These are phyloP conservation scores for Gari tellinella DNA, from an alignment of 2,888 invertebrate species.

Conservation along the genomic window DNA sequence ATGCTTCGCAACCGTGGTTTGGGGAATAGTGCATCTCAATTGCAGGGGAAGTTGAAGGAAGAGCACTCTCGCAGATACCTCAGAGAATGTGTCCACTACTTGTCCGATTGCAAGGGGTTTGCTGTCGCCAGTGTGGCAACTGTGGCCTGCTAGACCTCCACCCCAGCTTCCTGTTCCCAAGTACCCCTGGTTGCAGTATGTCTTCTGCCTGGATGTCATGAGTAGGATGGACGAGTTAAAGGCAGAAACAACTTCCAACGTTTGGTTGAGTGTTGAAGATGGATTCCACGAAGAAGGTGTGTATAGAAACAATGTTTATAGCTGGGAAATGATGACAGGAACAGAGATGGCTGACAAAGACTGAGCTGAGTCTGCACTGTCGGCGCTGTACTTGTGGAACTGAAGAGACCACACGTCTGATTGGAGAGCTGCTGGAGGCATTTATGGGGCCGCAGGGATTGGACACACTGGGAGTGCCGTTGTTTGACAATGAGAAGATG, in stretches of 20 bases:
- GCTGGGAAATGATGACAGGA: slow-evolving; percentile 23
- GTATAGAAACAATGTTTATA: slow-evolving; percentile 8
- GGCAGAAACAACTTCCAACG: slow-evolving; percentile 45
- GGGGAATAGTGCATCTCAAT: no score
- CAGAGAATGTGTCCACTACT: no score
- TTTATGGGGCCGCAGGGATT: slow-evolving; percentile 40
- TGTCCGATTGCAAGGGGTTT: no score
- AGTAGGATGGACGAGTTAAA: slow-evolving; percentile 44
- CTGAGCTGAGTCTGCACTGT: slow-evolving; percentile 60
- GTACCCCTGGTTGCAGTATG: slow-evolving; percentile 59
- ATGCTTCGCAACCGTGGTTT: no score
- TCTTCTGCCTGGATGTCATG: slow-evolving; percentile 55
- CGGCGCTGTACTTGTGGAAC: slow-evolving; percentile 46
- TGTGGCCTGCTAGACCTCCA: no score
- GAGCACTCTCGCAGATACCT: no score
- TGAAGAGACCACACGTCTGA: slow-evolving; percentile 43
- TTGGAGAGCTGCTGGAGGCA: slow-evolving; percentile 39
- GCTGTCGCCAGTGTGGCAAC: no score
- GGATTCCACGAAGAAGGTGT: slow-evolving; percentile 66
- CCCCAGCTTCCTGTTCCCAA: no score
- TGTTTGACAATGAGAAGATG: slow-evolving; percentile 49
- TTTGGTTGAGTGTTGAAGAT: slow-evolving; percentile 61
- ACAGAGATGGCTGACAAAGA: slow-evolving; percentile 9
- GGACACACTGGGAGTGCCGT: slow-evolving; percentile 55
- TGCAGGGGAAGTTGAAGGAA: no score